Percentiles rank a stretch among this genome's conserved stretches.
Conservation (phyloP, 2,797 vertebrate genomes). For the Pangasius mekongensis region DNA sequence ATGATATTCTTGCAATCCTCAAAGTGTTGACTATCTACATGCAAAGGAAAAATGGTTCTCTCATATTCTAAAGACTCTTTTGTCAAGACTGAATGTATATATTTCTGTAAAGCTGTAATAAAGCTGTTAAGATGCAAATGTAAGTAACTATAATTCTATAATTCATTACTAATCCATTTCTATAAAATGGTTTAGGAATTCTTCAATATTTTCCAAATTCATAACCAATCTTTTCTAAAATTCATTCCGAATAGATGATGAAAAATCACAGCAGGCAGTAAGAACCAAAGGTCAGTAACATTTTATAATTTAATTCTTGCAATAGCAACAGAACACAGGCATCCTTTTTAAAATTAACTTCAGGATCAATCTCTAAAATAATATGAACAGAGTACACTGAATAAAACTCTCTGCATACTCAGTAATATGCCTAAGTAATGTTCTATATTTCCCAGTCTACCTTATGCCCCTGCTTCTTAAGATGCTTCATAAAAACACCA, state of each 20-base stretch:
- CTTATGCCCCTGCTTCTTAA: not conserved
- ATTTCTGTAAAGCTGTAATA: not conserved
- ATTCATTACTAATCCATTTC: no score
- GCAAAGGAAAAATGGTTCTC: not conserved
- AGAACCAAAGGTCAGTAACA: not conserved
- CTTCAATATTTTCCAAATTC: not conserved
- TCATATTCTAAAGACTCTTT: not conserved
- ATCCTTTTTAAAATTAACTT: not conserved
- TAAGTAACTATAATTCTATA: not conserved
- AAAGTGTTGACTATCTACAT: not conserved
- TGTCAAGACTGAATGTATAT: not conserved
- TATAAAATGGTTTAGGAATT: not conserved
- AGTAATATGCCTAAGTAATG: not conserved
- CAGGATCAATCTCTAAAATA: not conserved
- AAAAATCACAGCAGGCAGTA: not conserved
- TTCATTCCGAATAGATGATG: not conserved
- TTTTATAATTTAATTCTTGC: not conserved
- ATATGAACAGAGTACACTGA: not conserved
- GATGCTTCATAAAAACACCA: constrained; percentile 8
- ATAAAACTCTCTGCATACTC: not conserved
- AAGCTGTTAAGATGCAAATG: not conserved
- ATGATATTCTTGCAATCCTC: not conserved
- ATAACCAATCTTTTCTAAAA: not conserved
- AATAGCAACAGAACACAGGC: not conserved
- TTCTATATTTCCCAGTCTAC: not conserved